Percentiles rank a stretch among this genome's conserved stretches.
phyloP scores from a whole-genome alignment of 2,113 vertebrate genomes.

The Aptenodytes patagonicus region DNA sequence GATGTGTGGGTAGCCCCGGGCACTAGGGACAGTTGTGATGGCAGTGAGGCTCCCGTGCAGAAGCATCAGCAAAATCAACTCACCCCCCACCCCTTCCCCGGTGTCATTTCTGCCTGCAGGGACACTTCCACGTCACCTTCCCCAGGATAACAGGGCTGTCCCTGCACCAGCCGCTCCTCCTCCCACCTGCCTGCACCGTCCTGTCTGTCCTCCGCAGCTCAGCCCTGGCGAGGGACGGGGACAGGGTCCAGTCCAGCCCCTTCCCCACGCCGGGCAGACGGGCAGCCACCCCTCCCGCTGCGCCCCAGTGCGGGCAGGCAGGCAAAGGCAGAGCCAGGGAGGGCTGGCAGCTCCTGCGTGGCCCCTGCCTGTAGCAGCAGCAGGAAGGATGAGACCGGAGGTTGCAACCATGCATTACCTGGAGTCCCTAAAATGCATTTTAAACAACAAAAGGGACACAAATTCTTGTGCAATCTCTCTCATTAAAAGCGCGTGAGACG shows the following conservation, averaged over 20 bases:
- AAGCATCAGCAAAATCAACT: not conserved
- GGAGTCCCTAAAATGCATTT: not conserved
- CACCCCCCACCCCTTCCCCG: accelerated
- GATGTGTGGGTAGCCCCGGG: not conserved
- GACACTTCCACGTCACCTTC: not conserved
- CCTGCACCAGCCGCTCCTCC: not conserved
- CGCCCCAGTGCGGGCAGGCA: not conserved
- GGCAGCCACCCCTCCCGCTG: not conserved
- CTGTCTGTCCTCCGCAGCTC: not conserved
- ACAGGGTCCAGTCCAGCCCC: not conserved
- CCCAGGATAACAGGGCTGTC: not conserved
- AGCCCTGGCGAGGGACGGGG: not conserved
- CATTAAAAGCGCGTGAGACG: accelerated
- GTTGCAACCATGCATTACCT: accelerated
- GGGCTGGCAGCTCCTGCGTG: not conserved
- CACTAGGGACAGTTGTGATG: not conserved
- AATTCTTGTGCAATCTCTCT: not conserved
- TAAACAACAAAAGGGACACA: not conserved
- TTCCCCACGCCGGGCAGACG: accelerated
- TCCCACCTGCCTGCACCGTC: accelerated
- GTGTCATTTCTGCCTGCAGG: accelerated
- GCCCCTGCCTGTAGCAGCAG: not conserved
- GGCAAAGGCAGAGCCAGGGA: not conserved
- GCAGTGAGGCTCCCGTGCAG: not conserved
- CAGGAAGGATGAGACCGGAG: not conserved